A percentile compares a stretch with the other conserved stretches of the same genome.
Evolutionary conservation across 2,113 vertebrate species (phyloP).

Genomic region (Micronycteris hirsuta): DNA sequence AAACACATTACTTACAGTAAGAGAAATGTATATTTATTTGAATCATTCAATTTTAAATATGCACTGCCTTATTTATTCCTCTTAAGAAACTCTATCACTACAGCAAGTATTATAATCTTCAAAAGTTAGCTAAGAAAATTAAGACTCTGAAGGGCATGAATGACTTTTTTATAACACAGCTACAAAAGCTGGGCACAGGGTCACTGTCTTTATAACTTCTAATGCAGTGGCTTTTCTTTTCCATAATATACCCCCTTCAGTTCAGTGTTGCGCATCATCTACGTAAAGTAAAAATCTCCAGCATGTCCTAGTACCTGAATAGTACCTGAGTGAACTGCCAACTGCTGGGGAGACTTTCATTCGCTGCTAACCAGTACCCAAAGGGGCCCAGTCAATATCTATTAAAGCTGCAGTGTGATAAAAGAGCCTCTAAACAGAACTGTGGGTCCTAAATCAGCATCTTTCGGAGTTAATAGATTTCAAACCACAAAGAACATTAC

Average conservation of each 20-base stretch:
- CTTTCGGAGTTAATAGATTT: neutral
- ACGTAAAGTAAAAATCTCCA: constrained; percentile 40
- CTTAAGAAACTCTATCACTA: neutral
- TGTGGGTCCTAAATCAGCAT: neutral
- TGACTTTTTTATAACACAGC: neutral
- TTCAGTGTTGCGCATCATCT: neutral
- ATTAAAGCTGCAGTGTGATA: neutral
- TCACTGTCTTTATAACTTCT: neutral
- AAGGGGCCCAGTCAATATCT: neutral
- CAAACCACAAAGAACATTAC: neutral
- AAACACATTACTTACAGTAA: neutral
- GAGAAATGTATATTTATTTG: neutral
- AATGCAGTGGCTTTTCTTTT: neutral
- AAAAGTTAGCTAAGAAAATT: neutral
- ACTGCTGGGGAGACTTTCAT: neutral
- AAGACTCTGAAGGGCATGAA: neutral
- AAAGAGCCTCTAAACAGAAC: neutral
- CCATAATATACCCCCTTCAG: neutral
- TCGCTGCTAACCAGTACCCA: neutral
- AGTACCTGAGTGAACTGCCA: neutral
- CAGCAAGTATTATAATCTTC: neutral
- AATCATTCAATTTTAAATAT: neutral
- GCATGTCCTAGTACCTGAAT: neutral
- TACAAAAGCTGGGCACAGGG: neutral
- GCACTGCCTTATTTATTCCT: neutral